Base-by-base conservation (phyloP, 2,888 invertebrate species). In the Plebejus melissa region DNA sequence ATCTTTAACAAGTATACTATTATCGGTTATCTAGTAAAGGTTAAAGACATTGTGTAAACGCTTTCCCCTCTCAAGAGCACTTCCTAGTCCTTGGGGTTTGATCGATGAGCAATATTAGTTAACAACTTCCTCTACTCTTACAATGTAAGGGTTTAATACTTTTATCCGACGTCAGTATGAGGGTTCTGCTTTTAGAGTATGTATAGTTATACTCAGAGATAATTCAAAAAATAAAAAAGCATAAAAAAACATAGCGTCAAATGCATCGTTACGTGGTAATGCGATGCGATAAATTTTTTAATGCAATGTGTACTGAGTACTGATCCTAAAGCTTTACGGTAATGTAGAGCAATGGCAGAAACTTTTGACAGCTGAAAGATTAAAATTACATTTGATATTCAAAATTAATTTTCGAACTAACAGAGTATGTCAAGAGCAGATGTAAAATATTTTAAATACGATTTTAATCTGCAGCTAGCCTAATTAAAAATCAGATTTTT, bases 51-150 rank as follows among this genome's bases (percentile, higher is more conserved):
- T n/a, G 16, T 41, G 70, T n/a, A 4, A 69, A n/a, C 38, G 9
- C 46, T 46, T 46, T 71, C 41, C 38, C 71, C 38, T 70, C 41
- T 71, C 46, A 41, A 71, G 71, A 46, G 71, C 9, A 71, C 71
- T 71, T 71, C 71, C 71, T 41, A 50, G 71, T 41, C 71, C 71
- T 71, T 71, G 22, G 41, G 46, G 16, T 46, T 11, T 22, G 71
- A 71, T 71, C 71, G 22, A 71, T 71, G 65, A 70, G 60, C 60
- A 32, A 36, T 65, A 65, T 65, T 13, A 32, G 13, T 32, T 65
- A 65, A 65, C 36, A 2, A 65, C 32, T 65, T 65, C 65, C 65
- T 65, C 36, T 60, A 60, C 60, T 36, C 41, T 71, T 22, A 41
- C 71, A 41, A 71, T 46, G 71, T 41, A 50, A 28, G 41, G 22